Conservation (phyloP, 2,797 vertebrate genomes). For the Yasuhikotakia modesta region DNA sequence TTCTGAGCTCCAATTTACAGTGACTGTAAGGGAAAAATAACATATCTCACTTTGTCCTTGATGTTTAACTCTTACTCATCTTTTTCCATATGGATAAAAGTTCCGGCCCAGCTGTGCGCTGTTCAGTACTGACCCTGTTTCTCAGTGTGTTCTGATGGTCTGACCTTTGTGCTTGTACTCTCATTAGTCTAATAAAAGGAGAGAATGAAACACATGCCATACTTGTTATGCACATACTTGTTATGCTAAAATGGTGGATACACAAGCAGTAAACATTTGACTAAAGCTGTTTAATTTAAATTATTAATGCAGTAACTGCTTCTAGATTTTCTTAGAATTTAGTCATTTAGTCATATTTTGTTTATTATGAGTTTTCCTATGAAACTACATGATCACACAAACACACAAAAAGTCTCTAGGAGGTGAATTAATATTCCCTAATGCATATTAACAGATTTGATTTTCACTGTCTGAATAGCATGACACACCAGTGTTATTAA, state of each 20-base stretch:
- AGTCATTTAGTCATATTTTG: neutral
- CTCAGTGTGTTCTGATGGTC: constrained; percentile 12
- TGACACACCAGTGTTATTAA: constrained; percentile 46
- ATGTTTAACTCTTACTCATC: neutral
- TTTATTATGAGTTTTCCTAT: neutral
- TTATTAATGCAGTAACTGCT: too few species aligned
- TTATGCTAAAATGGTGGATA: too few species aligned
- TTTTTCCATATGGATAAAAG: neutral
- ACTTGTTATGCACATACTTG: too few species aligned
- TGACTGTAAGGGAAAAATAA: neutral
- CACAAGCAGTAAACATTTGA: neutral
- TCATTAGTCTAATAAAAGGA: constrained; percentile 5
- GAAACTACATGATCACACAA: neutral
- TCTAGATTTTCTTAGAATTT: neutral
- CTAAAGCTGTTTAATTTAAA: neutral
- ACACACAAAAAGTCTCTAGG: neutral
- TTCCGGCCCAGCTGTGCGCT: neutral
- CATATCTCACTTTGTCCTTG: constrained; percentile 3
- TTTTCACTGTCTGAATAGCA: constrained; percentile 40
- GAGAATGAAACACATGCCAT: too few species aligned
- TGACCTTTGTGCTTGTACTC: constrained; percentile 29
- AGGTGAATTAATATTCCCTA: constrained; percentile 30
- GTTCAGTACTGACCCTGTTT: constrained; percentile 25
- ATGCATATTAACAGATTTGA: constrained; percentile 47
- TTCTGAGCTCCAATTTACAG: neutral